Percentiles rank a stretch among this genome's conserved stretches.
phyloP scores from a whole-genome alignment of 2,888 invertebrate genomes.

The Lampropteryx suffumata region DNA sequence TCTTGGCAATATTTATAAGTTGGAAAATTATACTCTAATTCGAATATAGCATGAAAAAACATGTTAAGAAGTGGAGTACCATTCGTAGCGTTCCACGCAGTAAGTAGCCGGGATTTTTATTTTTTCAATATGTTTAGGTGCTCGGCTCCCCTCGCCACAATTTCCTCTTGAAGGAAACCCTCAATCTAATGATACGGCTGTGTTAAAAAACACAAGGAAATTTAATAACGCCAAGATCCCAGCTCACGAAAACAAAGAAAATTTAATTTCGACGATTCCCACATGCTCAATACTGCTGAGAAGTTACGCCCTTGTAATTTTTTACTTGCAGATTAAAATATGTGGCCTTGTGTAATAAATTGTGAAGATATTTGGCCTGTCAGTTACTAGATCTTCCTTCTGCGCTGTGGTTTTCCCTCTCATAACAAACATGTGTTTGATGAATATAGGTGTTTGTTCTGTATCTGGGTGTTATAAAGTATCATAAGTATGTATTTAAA shows the following conservation, averaged over 20 bases:
- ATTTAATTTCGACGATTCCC: constrained; percentile 82
- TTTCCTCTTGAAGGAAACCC: constrained; percentile 83
- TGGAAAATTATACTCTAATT: no score
- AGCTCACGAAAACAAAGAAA: constrained; percentile 78
- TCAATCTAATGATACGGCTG: constrained; percentile 83
- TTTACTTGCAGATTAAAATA: constrained; percentile 59
- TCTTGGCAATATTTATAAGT: no score
- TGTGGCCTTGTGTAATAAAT: neutral
- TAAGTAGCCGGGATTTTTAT: constrained; percentile 80
- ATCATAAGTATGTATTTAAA: no score
- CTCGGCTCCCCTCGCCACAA: constrained; percentile 77
- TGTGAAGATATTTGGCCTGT: no score
- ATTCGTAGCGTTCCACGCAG: constrained; percentile 38
- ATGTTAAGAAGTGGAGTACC: constrained; percentile 52
- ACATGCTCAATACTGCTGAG: constrained; percentile 79
- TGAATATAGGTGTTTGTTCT: no score
- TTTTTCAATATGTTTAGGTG: constrained; percentile 82
- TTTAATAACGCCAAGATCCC: constrained; percentile 79
- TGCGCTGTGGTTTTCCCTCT: no score
- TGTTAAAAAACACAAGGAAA: constrained; percentile 84
- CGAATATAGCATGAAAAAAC: no score
- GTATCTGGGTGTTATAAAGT: no score
- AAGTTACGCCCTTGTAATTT: constrained; percentile 60
- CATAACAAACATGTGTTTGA: no score
- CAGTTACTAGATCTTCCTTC: no score